Base-by-base conservation (phyloP, 2,888 invertebrate species). In the Cerastoderma edule region DNA sequence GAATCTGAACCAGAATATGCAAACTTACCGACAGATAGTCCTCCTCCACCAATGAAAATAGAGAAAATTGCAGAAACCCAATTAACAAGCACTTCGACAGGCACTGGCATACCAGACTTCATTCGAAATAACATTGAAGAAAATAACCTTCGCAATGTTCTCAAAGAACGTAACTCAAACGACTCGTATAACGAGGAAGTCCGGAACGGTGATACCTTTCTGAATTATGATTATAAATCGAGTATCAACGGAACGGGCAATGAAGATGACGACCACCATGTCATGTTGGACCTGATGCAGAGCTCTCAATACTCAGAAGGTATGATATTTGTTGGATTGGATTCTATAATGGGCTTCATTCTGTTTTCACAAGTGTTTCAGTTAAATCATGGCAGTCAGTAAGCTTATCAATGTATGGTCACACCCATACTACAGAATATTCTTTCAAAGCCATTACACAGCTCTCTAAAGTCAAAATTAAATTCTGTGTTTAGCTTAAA, bases 1-100 rank as follows among this genome's bases (percentile, higher is more conserved):
- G 82, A 79, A 64, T 76, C 82, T 10, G 91, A 92, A 75, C 90
- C 91, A 22, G 91, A 92, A 80, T 92, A 92, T 80, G 91, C 91
- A 75, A 91, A 91, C 80, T 78, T 90, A 39, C 89, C 88, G 39
- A 74, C 53, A 39, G 71, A 71, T 53, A 33, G 39, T 39, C 72
- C 79, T 22, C 72, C 76, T 22, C 75, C 78, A 50, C 75, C 85
- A 56, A 71, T 80, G 56, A 83, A 85, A 80, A 77, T 75, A 48
- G 78, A 81, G 32, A 73, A 82, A 56, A 60, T 39, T 24, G 35
- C 60, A 8, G 60, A 39, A 39, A 72, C 76, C 54, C 72, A 75
- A 22, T 30, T 69, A 22, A 75, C 72, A 33, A 70, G 69, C 6
- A 70, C 73, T 28, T 44, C 73, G 13, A 69, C 68, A 56, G 50